Conservation (phyloP, 2,113 vertebrate species). For the Dipodomys merriami region DNA sequence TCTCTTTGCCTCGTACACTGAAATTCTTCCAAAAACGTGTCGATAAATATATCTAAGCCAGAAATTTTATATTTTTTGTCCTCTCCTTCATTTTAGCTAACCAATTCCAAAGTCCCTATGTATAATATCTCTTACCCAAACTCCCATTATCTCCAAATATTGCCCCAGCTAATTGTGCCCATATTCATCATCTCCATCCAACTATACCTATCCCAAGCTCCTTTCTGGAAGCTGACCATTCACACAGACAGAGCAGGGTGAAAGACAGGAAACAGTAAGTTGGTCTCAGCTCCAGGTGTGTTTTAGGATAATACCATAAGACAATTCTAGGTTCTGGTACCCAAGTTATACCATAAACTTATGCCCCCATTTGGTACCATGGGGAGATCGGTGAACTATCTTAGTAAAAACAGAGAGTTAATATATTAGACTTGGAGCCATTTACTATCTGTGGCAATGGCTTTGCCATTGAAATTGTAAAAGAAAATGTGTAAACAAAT, state of each 20-base stretch:
- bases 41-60: too few species aligned
- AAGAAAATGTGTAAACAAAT: background rate
- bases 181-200: too few species aligned
- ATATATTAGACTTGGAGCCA: background rate
- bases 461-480: background rate
- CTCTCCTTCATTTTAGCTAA: too few species aligned
- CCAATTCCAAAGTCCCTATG: too few species aligned
- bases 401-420: background rate
- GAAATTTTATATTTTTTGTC: too few species aligned
- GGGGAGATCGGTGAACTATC: background rate
- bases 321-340: background rate
- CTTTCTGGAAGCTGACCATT: too few species aligned
- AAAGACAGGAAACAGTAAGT: background rate
- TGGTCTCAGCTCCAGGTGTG: background rate
- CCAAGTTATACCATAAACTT: background rate
- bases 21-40: too few species aligned
- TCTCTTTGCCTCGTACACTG: too few species aligned
- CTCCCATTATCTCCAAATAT: too few species aligned
- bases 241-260: background rate
- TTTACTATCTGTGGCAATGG: background rate
- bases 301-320: background rate
- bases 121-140: too few species aligned
- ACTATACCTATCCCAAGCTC: too few species aligned
- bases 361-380: background rate
- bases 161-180: too few species aligned